These are phyloP conservation scores for Centruroides sculpturatus DNA, from an alignment of 1,140 invertebrate genomes.

Conservation along the genomic window DNA sequence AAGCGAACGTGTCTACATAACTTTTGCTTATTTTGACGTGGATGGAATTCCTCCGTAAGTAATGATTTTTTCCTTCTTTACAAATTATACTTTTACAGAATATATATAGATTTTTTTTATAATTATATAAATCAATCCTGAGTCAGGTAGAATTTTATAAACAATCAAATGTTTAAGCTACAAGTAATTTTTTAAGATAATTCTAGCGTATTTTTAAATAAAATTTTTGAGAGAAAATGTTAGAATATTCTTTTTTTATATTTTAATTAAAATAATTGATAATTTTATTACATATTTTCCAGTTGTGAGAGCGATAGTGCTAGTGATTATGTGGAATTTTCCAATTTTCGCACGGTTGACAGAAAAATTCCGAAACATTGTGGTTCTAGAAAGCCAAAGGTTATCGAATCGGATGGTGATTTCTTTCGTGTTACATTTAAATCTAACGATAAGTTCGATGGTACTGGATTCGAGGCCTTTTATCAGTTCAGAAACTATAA, in stretches of 20 bases:
- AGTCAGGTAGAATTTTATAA: too few relatives aligned
- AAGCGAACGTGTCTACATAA: slow-evolving; percentile 63
- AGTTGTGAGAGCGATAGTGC: slow-evolving; percentile 73
- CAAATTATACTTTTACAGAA: too few relatives aligned
- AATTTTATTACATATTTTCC: too few relatives aligned
- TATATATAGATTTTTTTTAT: too few relatives aligned
- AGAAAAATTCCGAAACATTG: slow-evolving; percentile 73
- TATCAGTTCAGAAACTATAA: slow-evolving; percentile 53
- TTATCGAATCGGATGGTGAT: slow-evolving; percentile 67
- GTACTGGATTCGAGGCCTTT: slow-evolving; percentile 78
- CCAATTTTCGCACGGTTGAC: slow-evolving; percentile 76
- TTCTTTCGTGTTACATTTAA: slow-evolving; percentile 90
- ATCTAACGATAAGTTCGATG: slow-evolving; percentile 83
- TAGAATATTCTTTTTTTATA: too few relatives aligned
- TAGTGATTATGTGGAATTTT: slow-evolving; percentile 88
- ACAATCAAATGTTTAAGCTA: too few relatives aligned
- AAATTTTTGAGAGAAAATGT: too few relatives aligned
- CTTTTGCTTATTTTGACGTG: slow-evolving; percentile 80
- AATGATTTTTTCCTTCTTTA: neutral
- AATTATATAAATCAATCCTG: too few relatives aligned
- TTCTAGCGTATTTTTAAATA: too few relatives aligned
- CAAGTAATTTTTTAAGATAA: too few relatives aligned
- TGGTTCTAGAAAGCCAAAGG: slow-evolving; percentile 36
- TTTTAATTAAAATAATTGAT: too few relatives aligned
- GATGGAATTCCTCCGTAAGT: slow-evolving; percentile 70